phyloP scores from a whole-genome alignment of 2,113 vertebrate genomes.

The Zosterops borbonicus region DNA sequence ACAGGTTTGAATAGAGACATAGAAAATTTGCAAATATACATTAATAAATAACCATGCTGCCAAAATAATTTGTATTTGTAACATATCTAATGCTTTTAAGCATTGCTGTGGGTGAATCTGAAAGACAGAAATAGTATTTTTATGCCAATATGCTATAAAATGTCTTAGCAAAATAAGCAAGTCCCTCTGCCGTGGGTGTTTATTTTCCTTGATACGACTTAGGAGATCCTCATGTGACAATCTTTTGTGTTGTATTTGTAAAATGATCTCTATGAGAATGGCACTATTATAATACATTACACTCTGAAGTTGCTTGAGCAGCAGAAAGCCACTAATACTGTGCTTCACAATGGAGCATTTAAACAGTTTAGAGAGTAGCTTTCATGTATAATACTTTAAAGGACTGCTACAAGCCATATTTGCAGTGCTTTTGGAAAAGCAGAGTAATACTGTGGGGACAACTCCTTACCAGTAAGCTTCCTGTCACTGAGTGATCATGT shows the following conservation, averaged over 20 bases:
- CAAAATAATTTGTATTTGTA: constrained; percentile 50
- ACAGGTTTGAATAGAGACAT: not conserved
- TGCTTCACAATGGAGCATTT: constrained; percentile 61
- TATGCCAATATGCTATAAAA: constrained; percentile 64
- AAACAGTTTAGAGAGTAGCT: constrained; percentile 69
- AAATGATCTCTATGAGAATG: constrained; percentile 60
- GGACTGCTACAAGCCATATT: constrained; percentile 61
- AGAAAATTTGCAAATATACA: constrained; percentile 48
- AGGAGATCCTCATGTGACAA: constrained; percentile 59
- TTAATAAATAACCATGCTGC: constrained; percentile 47
- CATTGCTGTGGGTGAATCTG: constrained; percentile 45
- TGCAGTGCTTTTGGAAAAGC: constrained; percentile 65
- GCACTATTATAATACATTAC: constrained; percentile 62
- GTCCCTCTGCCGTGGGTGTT: constrained; percentile 50
- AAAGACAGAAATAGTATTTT: constrained; percentile 69
- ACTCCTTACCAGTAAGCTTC: constrained; percentile 62
- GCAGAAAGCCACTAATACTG: constrained; percentile 65
- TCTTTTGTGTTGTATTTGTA: constrained; percentile 67
- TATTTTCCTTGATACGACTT: constrained; percentile 70
- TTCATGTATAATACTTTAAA: constrained; percentile 64
- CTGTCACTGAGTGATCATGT: constrained; percentile 57
- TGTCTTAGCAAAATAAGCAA: constrained; percentile 63
- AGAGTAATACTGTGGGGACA: constrained; percentile 61
- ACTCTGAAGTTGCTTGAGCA: constrained; percentile 63
- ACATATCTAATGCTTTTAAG: constrained; percentile 40